These are phyloP conservation scores for Crotalus tigris DNA, from an alignment of 2,113 vertebrate species.

Conservation along the genomic window DNA sequence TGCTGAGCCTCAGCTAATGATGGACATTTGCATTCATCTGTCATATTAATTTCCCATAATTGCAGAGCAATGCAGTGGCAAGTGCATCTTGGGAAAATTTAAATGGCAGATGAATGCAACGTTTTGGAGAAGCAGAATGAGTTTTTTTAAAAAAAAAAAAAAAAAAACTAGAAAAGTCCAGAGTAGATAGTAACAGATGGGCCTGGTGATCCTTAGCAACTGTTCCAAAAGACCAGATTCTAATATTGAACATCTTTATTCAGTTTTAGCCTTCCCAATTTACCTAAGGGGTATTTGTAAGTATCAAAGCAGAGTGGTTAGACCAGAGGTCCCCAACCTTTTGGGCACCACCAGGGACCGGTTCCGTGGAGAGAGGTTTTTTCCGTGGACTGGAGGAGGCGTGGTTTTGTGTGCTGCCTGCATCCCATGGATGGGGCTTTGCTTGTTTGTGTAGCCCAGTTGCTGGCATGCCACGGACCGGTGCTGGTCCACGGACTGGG, in stretches of 20 bases:
- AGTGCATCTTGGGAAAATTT: not conserved
- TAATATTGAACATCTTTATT: not conserved
- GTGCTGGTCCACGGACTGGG: no score
- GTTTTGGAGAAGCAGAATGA: not conserved
- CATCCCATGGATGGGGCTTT: no score
- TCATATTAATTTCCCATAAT: not conserved
- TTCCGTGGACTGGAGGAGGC: fast-evolving
- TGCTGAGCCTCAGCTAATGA: not conserved
- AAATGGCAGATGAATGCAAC: not conserved
- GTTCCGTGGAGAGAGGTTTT: no score
- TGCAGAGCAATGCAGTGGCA: not conserved
- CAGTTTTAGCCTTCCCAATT: not conserved
- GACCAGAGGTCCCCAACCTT: no score
- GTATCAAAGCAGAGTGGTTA: not conserved
- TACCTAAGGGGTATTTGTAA: not conserved
- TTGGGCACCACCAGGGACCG: no score
- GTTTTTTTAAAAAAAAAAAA: not conserved
- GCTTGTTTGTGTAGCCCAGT: no score
- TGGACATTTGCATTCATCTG: not conserved
- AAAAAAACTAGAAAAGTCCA: no score
- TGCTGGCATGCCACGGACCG: no score
- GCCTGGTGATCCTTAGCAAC: not conserved
- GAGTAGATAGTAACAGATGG: no score
- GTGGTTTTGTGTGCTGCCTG: no score
- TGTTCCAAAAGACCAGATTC: not conserved